Percentiles rank a stretch among this genome's conserved stretches.
Conservation (phyloP, 2,113 vertebrate genomes). For the Chionis minor region DNA sequence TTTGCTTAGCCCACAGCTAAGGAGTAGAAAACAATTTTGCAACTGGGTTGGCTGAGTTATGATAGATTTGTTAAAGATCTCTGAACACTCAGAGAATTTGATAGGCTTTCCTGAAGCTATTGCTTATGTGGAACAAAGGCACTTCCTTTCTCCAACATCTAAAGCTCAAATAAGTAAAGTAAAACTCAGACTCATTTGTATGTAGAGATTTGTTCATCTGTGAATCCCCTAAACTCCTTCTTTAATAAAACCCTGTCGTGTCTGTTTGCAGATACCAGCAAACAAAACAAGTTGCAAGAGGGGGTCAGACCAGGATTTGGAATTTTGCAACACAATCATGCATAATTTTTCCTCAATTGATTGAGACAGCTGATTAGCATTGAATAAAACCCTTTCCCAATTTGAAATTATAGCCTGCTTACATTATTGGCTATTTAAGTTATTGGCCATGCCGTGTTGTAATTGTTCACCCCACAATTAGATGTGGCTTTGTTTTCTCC, state of each 20-base stretch:
- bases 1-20: neutral
- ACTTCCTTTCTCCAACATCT: neutral
- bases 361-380: neutral
- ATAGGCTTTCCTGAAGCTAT: neutral
- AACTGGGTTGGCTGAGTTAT: neutral
- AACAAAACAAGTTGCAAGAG: neutral
- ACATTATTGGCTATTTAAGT: neutral
- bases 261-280: neutral
- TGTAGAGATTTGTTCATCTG: neutral
- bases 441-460: neutral
- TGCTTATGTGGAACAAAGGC: neutral
- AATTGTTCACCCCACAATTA: neutral
- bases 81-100: neutral
- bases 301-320: neutral
- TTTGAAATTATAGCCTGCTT: neutral
- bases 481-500: neutral
- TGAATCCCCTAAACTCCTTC: neutral
- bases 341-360: neutral
- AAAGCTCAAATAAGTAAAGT: neutral
- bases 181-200: neutral
- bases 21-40: neutral
- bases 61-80: neutral
- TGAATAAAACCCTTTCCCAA: neutral
- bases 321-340: neutral
- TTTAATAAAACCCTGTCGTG: neutral